Base-by-base conservation (phyloP, 1,140 invertebrate species). In the Bombus picipes region DNA sequence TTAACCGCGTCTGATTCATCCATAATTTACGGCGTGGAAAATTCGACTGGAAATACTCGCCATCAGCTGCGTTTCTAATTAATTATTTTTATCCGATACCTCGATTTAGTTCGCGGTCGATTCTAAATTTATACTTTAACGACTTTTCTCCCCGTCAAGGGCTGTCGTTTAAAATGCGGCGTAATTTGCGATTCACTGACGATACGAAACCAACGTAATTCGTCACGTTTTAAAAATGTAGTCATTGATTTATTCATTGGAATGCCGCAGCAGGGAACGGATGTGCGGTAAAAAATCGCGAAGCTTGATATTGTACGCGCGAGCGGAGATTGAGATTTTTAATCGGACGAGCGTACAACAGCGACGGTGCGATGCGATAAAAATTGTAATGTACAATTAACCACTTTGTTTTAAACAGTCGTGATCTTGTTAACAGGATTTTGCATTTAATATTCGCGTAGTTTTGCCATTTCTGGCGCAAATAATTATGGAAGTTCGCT, bases 401-500 rank as follows among this genome's bases (percentile, higher is more conserved):
- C 34, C 47, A 34, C 22, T 53, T 66, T 22, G 22, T 62, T 77
- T 43, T 25, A 37, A 78, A 41, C 28, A 41, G 41, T 41, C 39
- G 28, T 25, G 39, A 18, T 3, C 57, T 62, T 53, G 47, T 75
- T 75, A 53, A 34, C 32, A 22, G n/a, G 18, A 41, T 32, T 37
- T 59, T 12, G 34, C 32, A 34, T 34, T n/a, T 62, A 12, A 25
- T 41, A n/a, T n/a, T 12, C 59, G 28, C 59, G 59, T 28, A n/a
- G 59, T 62, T 62, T 62, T n/a, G 59, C 59, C 34, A 18, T 37
- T 32, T 43, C 12, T 25, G 68, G 25, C 47, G 32, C 73, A 34
- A 34, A 53, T 74, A 74, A 53, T 74, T 74, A 34, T 25, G 73
- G 1, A 74, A 74, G 73, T 74, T 74, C 4, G 43, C 32, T 74